phyloP scores from a whole-genome alignment of 1,140 invertebrate species.

The Drosophila parvula region DNA sequence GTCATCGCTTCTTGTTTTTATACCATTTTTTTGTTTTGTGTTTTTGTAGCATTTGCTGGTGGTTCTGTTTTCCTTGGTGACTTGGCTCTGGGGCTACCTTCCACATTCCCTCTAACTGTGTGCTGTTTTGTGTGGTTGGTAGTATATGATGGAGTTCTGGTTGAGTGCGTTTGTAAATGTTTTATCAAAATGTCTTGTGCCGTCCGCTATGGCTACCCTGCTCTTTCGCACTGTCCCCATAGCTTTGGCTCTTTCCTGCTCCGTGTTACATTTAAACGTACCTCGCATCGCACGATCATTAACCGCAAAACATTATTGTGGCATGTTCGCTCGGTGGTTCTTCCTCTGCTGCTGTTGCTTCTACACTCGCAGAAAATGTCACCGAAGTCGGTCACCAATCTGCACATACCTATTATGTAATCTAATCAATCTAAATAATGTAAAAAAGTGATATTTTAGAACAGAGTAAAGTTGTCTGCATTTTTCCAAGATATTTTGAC shows the following conservation, averaged over 20 bases:
- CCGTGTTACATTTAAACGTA: conserved; percentile 64
- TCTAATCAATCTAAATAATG: too few relatives aligned
- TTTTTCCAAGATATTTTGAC: too few relatives aligned
- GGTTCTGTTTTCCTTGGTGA: conserved; percentile 42
- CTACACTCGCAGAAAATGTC: conserved; percentile 17
- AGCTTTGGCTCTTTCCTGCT: conserved; percentile 13
- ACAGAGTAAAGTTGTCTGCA: too few relatives aligned
- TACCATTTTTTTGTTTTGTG: conserved; percentile 4
- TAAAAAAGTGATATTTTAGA: too few relatives aligned
- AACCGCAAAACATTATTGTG: conserved; percentile 80
- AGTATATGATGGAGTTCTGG: conserved; percentile 73
- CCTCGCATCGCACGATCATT: conserved; percentile 71
- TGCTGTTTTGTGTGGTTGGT: conserved; percentile 36
- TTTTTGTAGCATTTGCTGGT: conserved; percentile 13
- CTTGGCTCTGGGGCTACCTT: conserved; percentile 19
- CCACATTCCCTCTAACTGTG: conserved; percentile 51
- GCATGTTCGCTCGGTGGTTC: conserved; percentile 62
- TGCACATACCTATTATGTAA: too few relatives aligned
- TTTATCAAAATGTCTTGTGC: conserved; percentile 81
- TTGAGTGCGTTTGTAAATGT: conserved; percentile 81
- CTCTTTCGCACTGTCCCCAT: background rate
- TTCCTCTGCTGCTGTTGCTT: conserved; percentile 18
- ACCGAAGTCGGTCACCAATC: background rate
- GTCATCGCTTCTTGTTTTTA: conserved; percentile 45
- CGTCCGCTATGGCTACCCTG: conserved; percentile 38